phyloP scores from a whole-genome alignment of 1,140 invertebrate genomes.

The Nomia melanderi region DNA sequence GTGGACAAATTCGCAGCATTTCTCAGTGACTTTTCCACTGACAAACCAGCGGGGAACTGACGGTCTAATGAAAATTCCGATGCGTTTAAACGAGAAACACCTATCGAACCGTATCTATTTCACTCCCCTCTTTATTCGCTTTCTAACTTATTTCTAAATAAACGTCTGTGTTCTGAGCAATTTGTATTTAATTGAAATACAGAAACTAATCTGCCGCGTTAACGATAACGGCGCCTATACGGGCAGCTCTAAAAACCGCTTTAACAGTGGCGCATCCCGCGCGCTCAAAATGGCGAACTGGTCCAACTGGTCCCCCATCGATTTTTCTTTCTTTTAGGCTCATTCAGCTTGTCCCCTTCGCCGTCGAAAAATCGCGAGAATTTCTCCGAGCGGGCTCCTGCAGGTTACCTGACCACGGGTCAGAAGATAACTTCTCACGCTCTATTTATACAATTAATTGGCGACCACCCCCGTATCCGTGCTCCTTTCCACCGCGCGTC shows the following conservation, averaged over 20 bases:
- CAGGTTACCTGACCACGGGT: not conserved
- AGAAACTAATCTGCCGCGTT: not conserved
- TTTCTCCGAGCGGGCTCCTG: not conserved
- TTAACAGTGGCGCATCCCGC: conserved; percentile 22
- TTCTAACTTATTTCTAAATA: not conserved
- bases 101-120: not conserved
- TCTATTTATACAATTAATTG: conserved; percentile 15
- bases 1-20: conserved; percentile 23
- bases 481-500: not conserved
- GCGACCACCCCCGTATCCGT: not conserved
- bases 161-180: not conserved
- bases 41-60: no score
- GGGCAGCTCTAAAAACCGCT: conserved; percentile 8
- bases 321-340: conserved; percentile 52
- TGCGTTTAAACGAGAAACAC: not conserved
- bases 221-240: not conserved
- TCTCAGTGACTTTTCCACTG: conserved; percentile 25
- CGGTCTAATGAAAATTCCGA: not conserved
- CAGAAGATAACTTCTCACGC: not conserved
- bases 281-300: conserved; percentile 69
- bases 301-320: conserved; percentile 62
- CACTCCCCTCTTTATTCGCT: not conserved
- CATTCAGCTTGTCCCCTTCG: conserved; percentile 37
- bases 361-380: conserved; percentile 15
- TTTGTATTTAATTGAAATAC: conserved; percentile 7